Evolutionary conservation across 2,888 invertebrate species (phyloP).

Genomic region (Empis livida): DNA sequence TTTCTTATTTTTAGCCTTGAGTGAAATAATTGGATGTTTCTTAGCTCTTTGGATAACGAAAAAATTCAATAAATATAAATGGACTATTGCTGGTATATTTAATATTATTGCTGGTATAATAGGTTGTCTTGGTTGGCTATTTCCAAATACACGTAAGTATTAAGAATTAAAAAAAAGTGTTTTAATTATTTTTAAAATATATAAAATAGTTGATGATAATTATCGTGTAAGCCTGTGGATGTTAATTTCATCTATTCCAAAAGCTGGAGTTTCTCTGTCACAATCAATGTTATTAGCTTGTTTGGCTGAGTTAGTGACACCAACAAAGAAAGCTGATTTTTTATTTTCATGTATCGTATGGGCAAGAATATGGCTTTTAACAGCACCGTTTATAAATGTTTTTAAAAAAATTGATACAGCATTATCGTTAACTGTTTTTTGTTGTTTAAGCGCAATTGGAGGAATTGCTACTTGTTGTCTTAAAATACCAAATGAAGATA

Average conservation of each 20-base stretch:
- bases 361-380: conserved; percentile 31
- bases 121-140: conserved; percentile 33
- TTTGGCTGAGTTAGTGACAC: conserved; percentile 32
- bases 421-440: conserved; percentile 18
- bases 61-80: conserved; percentile 31
- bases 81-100: conserved; percentile 32
- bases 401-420: conserved; percentile 28
- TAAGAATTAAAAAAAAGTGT: neutral
- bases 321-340: conserved; percentile 28
- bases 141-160: conserved; percentile 26
- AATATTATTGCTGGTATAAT: conserved; percentile 33
- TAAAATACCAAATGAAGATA: neutral
- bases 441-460: neutral
- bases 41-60: conserved; percentile 32
- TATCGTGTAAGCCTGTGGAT: conserved; percentile 30
- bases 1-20: conserved; percentile 30
- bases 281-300: conserved; percentile 35
- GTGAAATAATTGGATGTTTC: conserved; percentile 35
- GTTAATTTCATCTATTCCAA: conserved; percentile 33
- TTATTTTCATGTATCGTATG: conserved; percentile 34
- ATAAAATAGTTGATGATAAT: conserved; percentile 23
- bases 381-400: conserved; percentile 34
- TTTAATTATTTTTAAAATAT: neutral
- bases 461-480: neutral
- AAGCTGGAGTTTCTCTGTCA: conserved; percentile 33